phyloP scores from a whole-genome alignment of 53 echinoderm and acorn worm genomes.

The Arbacia lixula region DNA sequence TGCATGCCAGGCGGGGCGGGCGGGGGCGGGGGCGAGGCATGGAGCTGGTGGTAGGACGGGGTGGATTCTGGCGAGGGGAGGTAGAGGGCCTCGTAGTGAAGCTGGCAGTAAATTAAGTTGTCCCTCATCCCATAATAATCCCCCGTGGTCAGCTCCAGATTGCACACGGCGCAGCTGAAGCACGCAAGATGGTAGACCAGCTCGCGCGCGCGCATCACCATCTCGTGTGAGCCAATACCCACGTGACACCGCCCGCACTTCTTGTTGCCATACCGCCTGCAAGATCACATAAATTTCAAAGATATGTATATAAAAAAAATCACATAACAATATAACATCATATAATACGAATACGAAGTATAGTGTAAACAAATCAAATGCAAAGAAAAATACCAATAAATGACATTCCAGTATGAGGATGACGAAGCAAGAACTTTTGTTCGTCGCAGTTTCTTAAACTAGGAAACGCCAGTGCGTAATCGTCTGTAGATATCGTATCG shows the following conservation, averaged over 20 bases:
- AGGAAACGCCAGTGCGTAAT: too few species aligned
- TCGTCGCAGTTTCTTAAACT: too few species aligned
- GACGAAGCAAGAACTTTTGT: too few species aligned
- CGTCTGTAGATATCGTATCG: too few species aligned
- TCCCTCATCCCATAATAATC: constrained; percentile 99
- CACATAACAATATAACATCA: too few species aligned
- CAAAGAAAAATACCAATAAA: too few species aligned
- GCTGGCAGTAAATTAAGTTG: constrained; percentile 88
- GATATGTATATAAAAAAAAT: too few species aligned
- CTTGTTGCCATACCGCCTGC: constrained; percentile 85
- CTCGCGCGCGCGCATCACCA: constrained; percentile 96
- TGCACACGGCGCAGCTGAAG: constrained; percentile 89
- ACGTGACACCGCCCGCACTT: constrained; percentile 86
- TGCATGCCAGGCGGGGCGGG: constrained; percentile 31
- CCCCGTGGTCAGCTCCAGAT: constrained; percentile 76
- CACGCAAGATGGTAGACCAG: constrained; percentile 90
- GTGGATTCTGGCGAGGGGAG: constrained; percentile 28
- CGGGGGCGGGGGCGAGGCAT: constrained; percentile 42
- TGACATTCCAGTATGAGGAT: too few species aligned
- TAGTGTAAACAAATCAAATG: too few species aligned
- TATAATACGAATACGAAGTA: too few species aligned
- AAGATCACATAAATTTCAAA: too few species aligned
- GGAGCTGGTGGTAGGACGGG: constrained; percentile 15
- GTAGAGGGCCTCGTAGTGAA: constrained; percentile 86
- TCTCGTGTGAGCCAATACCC: constrained; percentile 89